Percentiles rank a stretch among this genome's conserved stretches.
phyloP scores from a whole-genome alignment of 2,113 vertebrate genomes.

The Lepisosteus oculatus region DNA sequence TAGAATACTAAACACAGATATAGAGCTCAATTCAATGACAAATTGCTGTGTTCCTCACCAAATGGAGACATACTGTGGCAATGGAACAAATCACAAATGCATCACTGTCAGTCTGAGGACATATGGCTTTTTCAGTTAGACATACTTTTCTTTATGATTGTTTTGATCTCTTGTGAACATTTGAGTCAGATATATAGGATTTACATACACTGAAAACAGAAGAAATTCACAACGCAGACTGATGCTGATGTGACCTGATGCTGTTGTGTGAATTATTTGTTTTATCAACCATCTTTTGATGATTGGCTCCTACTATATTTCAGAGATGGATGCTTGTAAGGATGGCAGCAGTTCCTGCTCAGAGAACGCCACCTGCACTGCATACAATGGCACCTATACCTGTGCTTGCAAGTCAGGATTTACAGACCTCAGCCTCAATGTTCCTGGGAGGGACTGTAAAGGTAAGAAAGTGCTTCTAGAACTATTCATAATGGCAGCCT shows the following conservation, averaged over 20 bases:
- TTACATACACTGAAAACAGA: too few relatives aligned
- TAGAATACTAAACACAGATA: too few relatives aligned
- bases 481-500: neutral
- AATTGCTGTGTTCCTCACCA: too few relatives aligned
- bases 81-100: too few relatives aligned
- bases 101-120: too few relatives aligned
- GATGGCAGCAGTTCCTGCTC: conserved; percentile 4
- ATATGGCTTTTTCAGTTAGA: neutral
- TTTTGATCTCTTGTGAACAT: too few relatives aligned
- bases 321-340: conserved; percentile 15
- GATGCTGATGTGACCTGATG: neutral
- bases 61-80: too few relatives aligned
- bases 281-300: too few relatives aligned
- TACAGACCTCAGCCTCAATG: neutral
- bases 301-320: neutral
- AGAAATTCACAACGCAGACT: too few relatives aligned
- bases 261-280: too few relatives aligned
- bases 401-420: conserved; percentile 11
- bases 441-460: conserved; percentile 16
- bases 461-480: conserved; percentile 9
- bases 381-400: neutral
- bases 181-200: too few relatives aligned
- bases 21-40: too few relatives aligned
- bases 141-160: neutral
- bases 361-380: conserved; percentile 7